A percentile compares a stretch with the other conserved stretches of the same genome.
Evolutionary conservation across 2,888 invertebrate genomes (phyloP).

Genomic region (Andricus curvator): DNA sequence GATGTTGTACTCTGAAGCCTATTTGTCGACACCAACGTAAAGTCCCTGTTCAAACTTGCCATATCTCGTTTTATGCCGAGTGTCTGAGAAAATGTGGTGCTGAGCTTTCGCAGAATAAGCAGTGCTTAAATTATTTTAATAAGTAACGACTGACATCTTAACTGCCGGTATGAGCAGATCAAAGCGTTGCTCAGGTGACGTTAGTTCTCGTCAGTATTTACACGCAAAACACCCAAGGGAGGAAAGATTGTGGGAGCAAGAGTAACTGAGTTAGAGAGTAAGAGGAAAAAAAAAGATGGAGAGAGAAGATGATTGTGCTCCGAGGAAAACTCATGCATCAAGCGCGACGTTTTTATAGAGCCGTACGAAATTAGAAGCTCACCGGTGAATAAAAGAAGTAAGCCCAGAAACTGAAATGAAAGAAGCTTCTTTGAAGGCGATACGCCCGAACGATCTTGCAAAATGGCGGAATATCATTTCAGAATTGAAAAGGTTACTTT

Average conservation of each 20-base stretch:
- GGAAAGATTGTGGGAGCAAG: slow-evolving; percentile 25
- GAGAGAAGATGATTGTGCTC: slow-evolving; percentile 26
- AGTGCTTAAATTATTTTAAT: slow-evolving; percentile 70
- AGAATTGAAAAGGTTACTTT: neutral
- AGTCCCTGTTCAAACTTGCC: slow-evolving; percentile 1
- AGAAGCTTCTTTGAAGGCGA: slow-evolving; percentile 53
- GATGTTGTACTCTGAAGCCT: slow-evolving; percentile 3
- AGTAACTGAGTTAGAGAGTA: slow-evolving; percentile 22
- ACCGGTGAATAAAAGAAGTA: slow-evolving; percentile 53
- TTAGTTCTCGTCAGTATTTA: slow-evolving; percentile 68
- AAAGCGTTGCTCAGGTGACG: slow-evolving; percentile 69
- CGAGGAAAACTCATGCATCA: slow-evolving; percentile 58
- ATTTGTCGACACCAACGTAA: slow-evolving; percentile 28
- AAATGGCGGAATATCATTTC: slow-evolving; percentile 5
- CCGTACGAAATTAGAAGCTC: slow-evolving; percentile 69
- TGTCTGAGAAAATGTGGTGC: neutral
- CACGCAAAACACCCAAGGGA: slow-evolving; percentile 63
- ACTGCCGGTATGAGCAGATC: slow-evolving; percentile 70
- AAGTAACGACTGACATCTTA: slow-evolving; percentile 70
- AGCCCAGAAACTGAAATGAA: slow-evolving; percentile 45
- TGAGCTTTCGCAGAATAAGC: slow-evolving; percentile 13
- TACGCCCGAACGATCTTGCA: slow-evolving; percentile 42
- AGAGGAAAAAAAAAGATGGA: slow-evolving; percentile 28
- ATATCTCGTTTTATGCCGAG: slow-evolving; percentile 16
- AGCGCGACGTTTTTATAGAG: slow-evolving; percentile 72